Percentiles rank a stretch among this genome's conserved stretches.
These are phyloP conservation scores for Ciconia stormi DNA, from an alignment of 2,113 vertebrate species.

Conservation along the genomic window DNA sequence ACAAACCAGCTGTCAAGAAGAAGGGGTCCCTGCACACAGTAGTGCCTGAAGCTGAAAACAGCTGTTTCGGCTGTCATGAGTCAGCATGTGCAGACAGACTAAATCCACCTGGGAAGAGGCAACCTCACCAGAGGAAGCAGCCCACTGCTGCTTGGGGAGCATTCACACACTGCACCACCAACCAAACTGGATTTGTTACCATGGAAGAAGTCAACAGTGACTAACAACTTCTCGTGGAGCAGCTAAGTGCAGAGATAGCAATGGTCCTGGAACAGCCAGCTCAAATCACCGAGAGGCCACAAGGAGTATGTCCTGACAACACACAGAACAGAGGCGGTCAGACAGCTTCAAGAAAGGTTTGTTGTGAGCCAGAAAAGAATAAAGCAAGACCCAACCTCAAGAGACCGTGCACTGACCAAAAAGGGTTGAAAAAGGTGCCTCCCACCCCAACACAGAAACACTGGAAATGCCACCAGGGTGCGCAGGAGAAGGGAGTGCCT, in stretches of 20 bases:
- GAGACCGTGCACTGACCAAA: not conserved
- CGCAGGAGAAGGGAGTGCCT: conserved; percentile 16
- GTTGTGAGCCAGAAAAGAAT: not conserved
- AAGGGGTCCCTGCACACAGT: conserved; percentile 66
- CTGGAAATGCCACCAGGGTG: not conserved
- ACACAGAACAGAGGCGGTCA: not conserved
- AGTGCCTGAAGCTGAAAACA: conserved; percentile 70
- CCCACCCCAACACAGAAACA: not conserved
- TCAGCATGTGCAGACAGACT: conserved; percentile 70
- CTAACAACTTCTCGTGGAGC: conserved; percentile 37
- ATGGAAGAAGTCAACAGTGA: conserved; percentile 63
- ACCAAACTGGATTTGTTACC: conserved; percentile 54
- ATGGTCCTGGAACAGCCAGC: conserved; percentile 2
- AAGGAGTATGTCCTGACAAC: not conserved
- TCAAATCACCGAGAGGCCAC: not conserved
- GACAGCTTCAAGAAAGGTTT: not conserved
- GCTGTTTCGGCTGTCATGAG: conserved; percentile 68
- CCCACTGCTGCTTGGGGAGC: conserved; percentile 46
- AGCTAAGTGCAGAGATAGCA: conserved; percentile 36
- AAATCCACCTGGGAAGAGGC: conserved; percentile 67
- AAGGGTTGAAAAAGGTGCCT: not conserved
- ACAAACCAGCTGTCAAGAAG: conserved; percentile 68
- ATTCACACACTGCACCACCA: not conserved
- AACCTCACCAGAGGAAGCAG: conserved; percentile 66
- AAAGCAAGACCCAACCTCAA: not conserved